These are phyloP conservation scores for Dipodomys spectabilis DNA, from an alignment of 2,113 vertebrate species.

Conservation along the genomic window DNA sequence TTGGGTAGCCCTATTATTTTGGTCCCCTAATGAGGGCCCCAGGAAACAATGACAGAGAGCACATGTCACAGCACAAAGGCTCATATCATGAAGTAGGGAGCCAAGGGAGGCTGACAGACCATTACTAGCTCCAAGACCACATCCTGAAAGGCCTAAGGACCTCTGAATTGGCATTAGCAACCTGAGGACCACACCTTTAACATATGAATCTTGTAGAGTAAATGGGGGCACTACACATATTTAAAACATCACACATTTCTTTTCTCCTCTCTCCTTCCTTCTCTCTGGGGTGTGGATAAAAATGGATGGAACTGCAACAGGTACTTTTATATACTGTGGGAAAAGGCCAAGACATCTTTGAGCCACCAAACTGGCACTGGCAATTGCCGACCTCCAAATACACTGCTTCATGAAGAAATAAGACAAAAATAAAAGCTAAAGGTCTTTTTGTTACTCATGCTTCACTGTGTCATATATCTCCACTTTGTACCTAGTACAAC, in stretches of 20 bases:
- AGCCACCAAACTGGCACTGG: not conserved
- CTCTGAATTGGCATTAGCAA: not conserved
- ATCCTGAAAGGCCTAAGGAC: not conserved
- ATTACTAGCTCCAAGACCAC: not conserved
- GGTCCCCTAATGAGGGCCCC: not conserved
- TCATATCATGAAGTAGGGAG: not conserved
- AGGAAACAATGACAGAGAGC: not conserved
- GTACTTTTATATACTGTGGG: not conserved
- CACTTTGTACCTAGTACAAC: not conserved
- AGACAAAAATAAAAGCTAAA: constrained; percentile 19
- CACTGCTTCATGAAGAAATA: not conserved
- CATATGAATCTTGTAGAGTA: not conserved
- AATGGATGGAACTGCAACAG: not conserved
- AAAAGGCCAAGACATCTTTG: not conserved
- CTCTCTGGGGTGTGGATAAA: not conserved
- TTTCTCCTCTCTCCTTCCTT: not conserved
- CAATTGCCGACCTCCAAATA: not conserved
- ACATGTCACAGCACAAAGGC: not conserved
- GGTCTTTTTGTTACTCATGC: not conserved
- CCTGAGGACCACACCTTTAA: not conserved
- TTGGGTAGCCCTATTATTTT: not conserved
- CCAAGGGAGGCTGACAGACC: not conserved
- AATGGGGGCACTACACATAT: not conserved
- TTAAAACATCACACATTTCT: not conserved
- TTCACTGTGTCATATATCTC: not conserved